Conservation (phyloP, 1,140 invertebrate genomes). For the Galendromus occidentalis region DNA sequence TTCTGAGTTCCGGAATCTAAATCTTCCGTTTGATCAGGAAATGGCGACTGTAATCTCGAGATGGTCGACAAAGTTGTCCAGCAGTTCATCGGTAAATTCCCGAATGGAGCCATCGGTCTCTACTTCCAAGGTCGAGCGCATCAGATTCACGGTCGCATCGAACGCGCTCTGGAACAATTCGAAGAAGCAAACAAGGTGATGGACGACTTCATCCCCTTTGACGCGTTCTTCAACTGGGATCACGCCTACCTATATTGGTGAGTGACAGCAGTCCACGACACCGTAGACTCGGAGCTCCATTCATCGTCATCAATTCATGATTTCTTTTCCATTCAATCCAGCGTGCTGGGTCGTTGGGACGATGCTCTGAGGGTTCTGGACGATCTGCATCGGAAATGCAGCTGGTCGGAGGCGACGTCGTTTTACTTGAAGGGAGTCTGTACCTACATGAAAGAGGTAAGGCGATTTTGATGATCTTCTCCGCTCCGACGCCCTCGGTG, state of each 20-base stretch:
- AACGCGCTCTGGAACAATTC: background rate
- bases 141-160: background rate
- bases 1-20: too few relatives aligned
- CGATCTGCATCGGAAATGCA: background rate
- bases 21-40: background rate
- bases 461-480: background rate
- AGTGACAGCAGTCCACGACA: too few relatives aligned
- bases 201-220: constrained; percentile 1
- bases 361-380: too few relatives aligned
- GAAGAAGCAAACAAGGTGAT: background rate
- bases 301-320: too few relatives aligned
- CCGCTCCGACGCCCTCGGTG: background rate
- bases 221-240: constrained; percentile 8
- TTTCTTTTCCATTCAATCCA: too few relatives aligned
- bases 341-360: too few relatives aligned
- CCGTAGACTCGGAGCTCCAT: too few relatives aligned
- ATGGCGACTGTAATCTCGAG: background rate
- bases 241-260: background rate
- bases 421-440: background rate
- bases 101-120: background rate
- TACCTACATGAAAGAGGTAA: background rate
- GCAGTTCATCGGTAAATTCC: background rate
- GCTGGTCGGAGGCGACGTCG: background rate
- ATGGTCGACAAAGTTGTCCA: background rate
- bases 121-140: background rate